Base-by-base conservation (phyloP, 1,140 invertebrate species). In the Magallana gigas region DNA sequence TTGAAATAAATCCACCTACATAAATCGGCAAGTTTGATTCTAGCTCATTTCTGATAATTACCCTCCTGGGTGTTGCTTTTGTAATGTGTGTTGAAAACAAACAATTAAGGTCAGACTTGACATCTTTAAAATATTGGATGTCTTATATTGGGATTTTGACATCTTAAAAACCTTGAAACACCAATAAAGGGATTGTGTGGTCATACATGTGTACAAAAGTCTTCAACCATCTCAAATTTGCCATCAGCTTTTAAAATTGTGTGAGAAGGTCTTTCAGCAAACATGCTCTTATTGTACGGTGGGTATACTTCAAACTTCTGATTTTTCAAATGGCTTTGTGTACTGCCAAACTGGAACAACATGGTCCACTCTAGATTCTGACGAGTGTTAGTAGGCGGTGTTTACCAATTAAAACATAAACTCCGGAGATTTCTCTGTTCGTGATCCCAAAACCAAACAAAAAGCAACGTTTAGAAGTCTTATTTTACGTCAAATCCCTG, bases 401-500 rank as follows among this genome's bases (percentile, higher is more conserved):
- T 76, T 62, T 62, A 62, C 60, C 14, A 62, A 62, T n/a, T 62
- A 62, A 62, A 62, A 62, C n/a, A 62, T n/a, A 62, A 62, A 62
- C 8, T 62, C 60, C 12, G 11, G 36, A 48, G 36, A 48, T 62
- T 62, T 62, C 8, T 12, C n/a, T 62, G 6, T 23, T 36, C 68
- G 23, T 76, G 18, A 76, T 76, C 68, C 9, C 8, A 76, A 76
- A 76, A 9, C 23, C 36, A 76, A 76, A 76, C 68, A 76, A 11
- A 23, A 76, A 29, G 23, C 36, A 48, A 48, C 36, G 36, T 48
- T 48, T 4, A 48, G 36, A 48, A 12, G 60, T 62, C n/a, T 23
- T 16, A 62, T 62, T 62, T 62, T 6, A 16, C 60, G 14, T 16
- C 60, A 62, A 62, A 62, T 12, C 60, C n/a, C 14, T 62, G 60